Percentiles rank a stretch among this genome's conserved stretches.
Evolutionary conservation across 2,113 vertebrate species (phyloP).

Genomic region (Donacobius atricapilla): DNA sequence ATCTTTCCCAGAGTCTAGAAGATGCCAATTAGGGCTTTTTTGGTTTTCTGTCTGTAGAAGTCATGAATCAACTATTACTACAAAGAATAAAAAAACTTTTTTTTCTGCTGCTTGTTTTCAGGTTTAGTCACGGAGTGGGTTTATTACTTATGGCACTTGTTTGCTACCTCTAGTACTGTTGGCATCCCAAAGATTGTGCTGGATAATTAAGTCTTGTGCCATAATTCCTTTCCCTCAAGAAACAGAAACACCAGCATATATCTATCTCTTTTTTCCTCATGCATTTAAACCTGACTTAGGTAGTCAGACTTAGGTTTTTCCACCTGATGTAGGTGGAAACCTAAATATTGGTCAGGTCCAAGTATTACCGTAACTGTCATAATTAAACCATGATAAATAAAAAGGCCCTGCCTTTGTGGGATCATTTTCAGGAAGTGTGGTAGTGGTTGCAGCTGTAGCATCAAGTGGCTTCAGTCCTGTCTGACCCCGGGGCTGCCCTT

Average conservation of each 20-base stretch:
- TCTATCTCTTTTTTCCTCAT: not conserved
- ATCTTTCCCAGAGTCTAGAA: not conserved
- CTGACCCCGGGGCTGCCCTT: not conserved
- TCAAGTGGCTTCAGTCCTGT: not conserved
- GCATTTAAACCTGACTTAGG: not conserved
- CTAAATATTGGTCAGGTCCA: not conserved
- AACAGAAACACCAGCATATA: not conserved
- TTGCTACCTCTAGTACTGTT: not conserved
- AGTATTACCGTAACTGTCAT: not conserved
- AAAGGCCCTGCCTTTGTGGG: not conserved
- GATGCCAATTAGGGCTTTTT: rapidly evolving
- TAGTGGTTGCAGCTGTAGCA: not conserved
- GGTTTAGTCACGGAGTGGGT: not conserved
- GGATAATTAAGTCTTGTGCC: not conserved
- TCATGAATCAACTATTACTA: not conserved
- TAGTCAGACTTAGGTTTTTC: too few relatives aligned
- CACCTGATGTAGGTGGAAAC: not conserved
- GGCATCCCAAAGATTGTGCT: not conserved
- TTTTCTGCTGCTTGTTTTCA: not conserved
- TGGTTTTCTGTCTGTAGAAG: not conserved
- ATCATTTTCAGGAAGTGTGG: not conserved
- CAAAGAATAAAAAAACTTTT: not conserved
- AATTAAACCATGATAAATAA: not conserved
- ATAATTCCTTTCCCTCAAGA: not conserved
- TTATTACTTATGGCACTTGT: not conserved